Evolutionary conservation across 2,797 vertebrate genomes (phyloP), one percentile per base, ranked within the genome.

Genomic region (Hoplostethus atlanticus): DNA sequence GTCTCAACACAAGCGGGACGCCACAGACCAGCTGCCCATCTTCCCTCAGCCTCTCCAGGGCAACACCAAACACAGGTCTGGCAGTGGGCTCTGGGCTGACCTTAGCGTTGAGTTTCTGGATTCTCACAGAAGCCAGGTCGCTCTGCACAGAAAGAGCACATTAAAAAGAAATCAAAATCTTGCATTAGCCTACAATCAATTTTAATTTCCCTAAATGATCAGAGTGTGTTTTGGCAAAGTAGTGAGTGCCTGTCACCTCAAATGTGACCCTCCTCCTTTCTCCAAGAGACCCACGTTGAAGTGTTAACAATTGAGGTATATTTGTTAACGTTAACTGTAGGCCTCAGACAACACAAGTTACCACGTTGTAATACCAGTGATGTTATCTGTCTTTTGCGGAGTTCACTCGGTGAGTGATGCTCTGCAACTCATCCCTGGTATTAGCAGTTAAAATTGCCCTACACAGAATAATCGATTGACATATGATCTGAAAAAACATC

Each of bases 1-100:
- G 84, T 74, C 73, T 81, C 15, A 97, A 76, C 42, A 93, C 81
- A 53, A 85, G 73, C 12, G 96, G 96, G 75, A 97, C 79, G 60
- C 87, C 85, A 50, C 28, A 64, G 67, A n/a, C 71, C 60, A 87
- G 71, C 73, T 89, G 89, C 3, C 91, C 85, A 0, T 84, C 63
- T 44, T 90, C 79, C 10, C 62, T 65, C 13, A 94, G 89, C 3
- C 13, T 87, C 69, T 92, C 91, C 72, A 96, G 80, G 47, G 93
- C 65, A 73, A 94, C 92, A 21, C 93, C 93, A 80, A 96, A 96
- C 1, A 84, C 78, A 72, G 48, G 67, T 28, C 54, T 77, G 57
- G 70, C 38, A 25, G 15, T 13, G 34, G 66, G 74, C 47, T 89
- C 84, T 10, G 95, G 95, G 38, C 86, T 86, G 40, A 96, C 87